Percentiles rank a stretch among this genome's conserved stretches.
phyloP scores from a whole-genome alignment of 2,113 vertebrate species.

The cat (Felis catus) region F.catus_Fca126_mat1.0 CM031421.1:23118501-23119000 shows the following conservation, averaged over 20 bases:
- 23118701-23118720: not conserved
- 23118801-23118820: accelerated
- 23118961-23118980: not conserved
- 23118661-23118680: accelerated
- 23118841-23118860: not conserved
- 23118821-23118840: not conserved
- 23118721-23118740: no score
- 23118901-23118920: not conserved
- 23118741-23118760: no score
- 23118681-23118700: accelerated
- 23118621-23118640: no score
- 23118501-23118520: no score
- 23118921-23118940: not conserved
- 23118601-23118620: not conserved
- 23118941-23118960: not conserved
- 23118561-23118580: not conserved
- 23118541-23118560: accelerated
- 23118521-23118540: no score
- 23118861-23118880: not conserved
- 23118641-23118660: not conserved
- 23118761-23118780: accelerated
- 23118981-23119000: not conserved
- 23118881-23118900: not conserved
- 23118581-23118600: not conserved
- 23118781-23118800: not conserved